Evolutionary conservation across 2,888 invertebrate species (phyloP).

Genomic region (Anthophora plumipes): DNA sequence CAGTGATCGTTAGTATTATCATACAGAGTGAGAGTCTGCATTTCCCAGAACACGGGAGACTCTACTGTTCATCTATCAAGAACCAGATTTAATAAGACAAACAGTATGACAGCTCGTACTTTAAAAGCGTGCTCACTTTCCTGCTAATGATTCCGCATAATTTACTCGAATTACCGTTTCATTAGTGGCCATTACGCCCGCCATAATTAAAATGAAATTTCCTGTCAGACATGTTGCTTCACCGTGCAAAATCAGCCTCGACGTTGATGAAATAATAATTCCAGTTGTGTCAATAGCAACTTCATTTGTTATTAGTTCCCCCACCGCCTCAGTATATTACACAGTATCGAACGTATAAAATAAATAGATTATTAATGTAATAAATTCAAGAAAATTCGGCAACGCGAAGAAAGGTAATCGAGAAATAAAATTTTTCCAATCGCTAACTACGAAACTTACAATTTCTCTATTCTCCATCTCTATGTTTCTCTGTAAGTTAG

Average conservation of each 20-base stretch:
- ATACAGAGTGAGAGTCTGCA: not conserved
- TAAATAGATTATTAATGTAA: not conserved
- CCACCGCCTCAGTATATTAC: not conserved
- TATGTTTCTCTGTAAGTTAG: not conserved
- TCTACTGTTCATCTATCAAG: not conserved
- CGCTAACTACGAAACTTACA: not conserved
- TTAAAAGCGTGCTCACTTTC: not conserved
- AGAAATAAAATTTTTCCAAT: not conserved
- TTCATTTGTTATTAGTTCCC: not conserved
- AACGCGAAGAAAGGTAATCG: not conserved
- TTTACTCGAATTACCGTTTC: constrained; percentile 1
- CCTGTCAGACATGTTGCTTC: not conserved
- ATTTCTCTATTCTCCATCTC: not conserved
- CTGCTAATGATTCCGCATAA: not conserved
- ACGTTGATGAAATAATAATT: not conserved
- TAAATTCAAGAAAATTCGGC: not conserved
- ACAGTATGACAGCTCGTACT: not conserved
- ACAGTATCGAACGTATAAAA: not conserved
- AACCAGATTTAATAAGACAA: not conserved
- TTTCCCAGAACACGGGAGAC: not conserved
- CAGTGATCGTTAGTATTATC: not conserved
- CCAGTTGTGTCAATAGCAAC: not conserved
- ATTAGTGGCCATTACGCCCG: not conserved
- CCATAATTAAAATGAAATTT: constrained; percentile 6
- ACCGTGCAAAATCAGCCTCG: not conserved